Conservation (phyloP, 2,888 invertebrate species). For the Hylaea fasciaria region DNA sequence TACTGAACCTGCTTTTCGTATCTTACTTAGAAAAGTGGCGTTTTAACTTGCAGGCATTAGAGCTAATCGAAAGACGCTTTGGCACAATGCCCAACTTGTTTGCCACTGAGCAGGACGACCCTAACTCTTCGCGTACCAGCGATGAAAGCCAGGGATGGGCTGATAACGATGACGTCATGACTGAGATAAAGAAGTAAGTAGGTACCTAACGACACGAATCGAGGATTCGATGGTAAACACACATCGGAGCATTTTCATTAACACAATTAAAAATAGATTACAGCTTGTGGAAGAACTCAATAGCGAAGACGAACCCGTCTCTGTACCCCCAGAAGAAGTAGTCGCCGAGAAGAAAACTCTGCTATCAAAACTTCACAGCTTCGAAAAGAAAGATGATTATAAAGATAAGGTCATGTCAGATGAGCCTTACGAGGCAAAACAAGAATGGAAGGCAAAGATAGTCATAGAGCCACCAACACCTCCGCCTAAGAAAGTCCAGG, state of each 20-base stretch:
- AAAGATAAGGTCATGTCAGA: conserved; percentile 29
- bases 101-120: conserved; percentile 73
- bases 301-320: conserved; percentile 57
- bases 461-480: conserved; percentile 55
- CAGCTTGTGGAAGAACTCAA: conserved; percentile 65
- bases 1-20: too few relatives aligned
- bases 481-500: conserved; percentile 68
- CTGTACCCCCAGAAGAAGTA: conserved; percentile 70
- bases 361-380: conserved; percentile 70
- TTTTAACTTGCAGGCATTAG: conserved; percentile 87
- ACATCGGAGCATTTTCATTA: too few relatives aligned
- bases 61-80: conserved; percentile 92
- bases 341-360: conserved; percentile 75
- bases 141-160: conserved; percentile 73
- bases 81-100: conserved; percentile 88
- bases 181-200: conserved; percentile 84
- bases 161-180: conserved; percentile 85
- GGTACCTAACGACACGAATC: not conserved
- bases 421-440: conserved; percentile 20
- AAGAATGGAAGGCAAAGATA: conserved; percentile 21
- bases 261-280: conserved; percentile 54
- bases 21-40: too few relatives aligned
- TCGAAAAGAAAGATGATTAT: conserved; percentile 66
- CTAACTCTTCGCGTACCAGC: conserved; percentile 60
- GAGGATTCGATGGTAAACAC: too few relatives aligned